These are phyloP conservation scores for Chouioia cunea DNA, from an alignment of 2,888 invertebrate species.

Conservation along the genomic window DNA sequence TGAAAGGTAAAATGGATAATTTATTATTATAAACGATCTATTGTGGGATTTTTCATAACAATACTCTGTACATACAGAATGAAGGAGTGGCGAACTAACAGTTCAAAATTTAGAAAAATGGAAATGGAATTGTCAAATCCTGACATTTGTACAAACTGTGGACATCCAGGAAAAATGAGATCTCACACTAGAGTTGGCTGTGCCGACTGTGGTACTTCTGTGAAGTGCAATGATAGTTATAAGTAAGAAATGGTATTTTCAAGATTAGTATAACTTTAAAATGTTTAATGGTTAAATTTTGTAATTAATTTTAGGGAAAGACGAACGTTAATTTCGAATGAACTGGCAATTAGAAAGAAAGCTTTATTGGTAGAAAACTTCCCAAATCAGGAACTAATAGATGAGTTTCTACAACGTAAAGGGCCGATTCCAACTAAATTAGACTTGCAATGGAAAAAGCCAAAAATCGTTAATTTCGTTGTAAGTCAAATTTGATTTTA, in stretches of 20 bases:
- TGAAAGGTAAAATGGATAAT: slow-evolving; percentile 71
- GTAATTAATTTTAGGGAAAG: slow-evolving; percentile 71
- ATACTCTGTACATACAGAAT: slow-evolving; percentile 67
- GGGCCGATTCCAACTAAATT: slow-evolving; percentile 70
- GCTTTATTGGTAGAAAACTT: slow-evolving; percentile 76
- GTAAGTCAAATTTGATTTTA: slow-evolving; percentile 68
- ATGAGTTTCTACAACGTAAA: slow-evolving; percentile 77
- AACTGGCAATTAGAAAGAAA: slow-evolving; percentile 77
- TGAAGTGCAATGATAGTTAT: slow-evolving; percentile 75
- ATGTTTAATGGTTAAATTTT: not conserved
- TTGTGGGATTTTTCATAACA: not conserved
- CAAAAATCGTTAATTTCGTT: slow-evolving; percentile 79
- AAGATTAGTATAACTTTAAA: slow-evolving; percentile 11
- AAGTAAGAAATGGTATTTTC: slow-evolving; percentile 68
- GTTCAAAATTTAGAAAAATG: slow-evolving; percentile 71
- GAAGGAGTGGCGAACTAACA: slow-evolving; percentile 75
- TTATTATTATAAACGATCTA: slow-evolving; percentile 24
- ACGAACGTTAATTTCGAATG: slow-evolving; percentile 76
- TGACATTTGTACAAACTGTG: slow-evolving; percentile 79
- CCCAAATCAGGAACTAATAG: slow-evolving; percentile 80
- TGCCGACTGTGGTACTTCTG: slow-evolving; percentile 73
- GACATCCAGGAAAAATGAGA: slow-evolving; percentile 76
- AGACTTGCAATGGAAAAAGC: slow-evolving; percentile 75
- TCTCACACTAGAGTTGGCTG: slow-evolving; percentile 78
- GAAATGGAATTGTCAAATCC: slow-evolving; percentile 72